phyloP scores from a whole-genome alignment of 2,797 vertebrate genomes.

The Lagodon rhomboides region DNA sequence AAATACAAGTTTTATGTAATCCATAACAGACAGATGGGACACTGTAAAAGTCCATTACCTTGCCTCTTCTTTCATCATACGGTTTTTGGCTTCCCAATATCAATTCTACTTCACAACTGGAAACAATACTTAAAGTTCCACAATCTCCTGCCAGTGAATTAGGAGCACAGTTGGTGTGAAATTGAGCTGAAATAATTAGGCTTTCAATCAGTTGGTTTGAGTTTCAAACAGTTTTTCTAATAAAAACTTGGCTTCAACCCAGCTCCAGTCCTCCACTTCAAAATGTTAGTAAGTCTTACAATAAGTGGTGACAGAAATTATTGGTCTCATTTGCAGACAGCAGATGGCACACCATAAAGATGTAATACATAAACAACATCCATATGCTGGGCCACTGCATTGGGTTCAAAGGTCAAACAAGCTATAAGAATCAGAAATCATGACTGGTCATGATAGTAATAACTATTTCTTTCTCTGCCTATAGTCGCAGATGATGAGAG shows the following conservation, averaged over 20 bases:
- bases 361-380: constrained; percentile 40
- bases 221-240: constrained; percentile 8
- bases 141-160: background rate
- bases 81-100: constrained; percentile 1
- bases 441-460: too few relatives aligned
- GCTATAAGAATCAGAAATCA: constrained; percentile 24
- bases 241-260: constrained; percentile 9
- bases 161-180: background rate
- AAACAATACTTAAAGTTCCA: background rate
- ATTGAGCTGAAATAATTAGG: constrained; percentile 17
- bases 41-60: constrained; percentile 21
- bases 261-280: constrained; percentile 20
- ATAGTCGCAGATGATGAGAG: constrained; percentile 16
- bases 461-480: constrained; percentile 16
- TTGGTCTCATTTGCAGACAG: constrained; percentile 44
- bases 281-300: constrained; percentile 30
- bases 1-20: constrained; percentile 15
- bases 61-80: background rate
- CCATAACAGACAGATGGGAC: constrained; percentile 39
- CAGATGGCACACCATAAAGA: constrained; percentile 55
- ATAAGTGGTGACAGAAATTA: constrained; percentile 45
- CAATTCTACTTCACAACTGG: background rate
- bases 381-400: constrained; percentile 27
- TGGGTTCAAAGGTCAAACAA: constrained; percentile 45
- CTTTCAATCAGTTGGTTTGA: background rate